Conservation (phyloP, 2,113 vertebrate genomes). For the Neolamprologus caudopunctatus region DNA sequence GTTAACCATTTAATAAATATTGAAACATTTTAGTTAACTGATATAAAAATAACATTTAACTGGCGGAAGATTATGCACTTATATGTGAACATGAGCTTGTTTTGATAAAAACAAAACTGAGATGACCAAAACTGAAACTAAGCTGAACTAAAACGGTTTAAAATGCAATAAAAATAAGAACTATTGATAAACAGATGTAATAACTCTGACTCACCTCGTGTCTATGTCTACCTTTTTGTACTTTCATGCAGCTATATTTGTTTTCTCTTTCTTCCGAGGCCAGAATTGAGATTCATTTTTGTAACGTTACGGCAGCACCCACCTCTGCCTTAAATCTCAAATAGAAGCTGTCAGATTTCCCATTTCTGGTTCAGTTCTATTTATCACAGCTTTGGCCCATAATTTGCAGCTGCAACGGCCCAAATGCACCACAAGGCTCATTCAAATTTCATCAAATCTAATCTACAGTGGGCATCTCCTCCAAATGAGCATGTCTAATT, state of each 20-base stretch:
- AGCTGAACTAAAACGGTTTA: neutral
- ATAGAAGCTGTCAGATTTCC: neutral
- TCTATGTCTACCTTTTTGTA: neutral
- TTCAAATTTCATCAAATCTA: neutral
- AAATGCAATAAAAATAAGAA: neutral
- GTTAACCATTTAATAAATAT: neutral
- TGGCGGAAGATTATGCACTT: fast-evolving
- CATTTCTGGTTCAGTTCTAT: neutral
- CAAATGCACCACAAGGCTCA: neutral
- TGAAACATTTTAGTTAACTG: neutral
- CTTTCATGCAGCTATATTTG: neutral
- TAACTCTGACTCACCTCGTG: neutral
- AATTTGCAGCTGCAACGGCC: neutral
- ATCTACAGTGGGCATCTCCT: neutral
- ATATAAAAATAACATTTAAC: neutral
- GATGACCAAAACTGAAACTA: neutral
- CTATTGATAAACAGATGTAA: neutral
- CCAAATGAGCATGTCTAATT: neutral
- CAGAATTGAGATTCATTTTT: neutral
- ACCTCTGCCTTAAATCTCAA: neutral
- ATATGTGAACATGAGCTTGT: neutral
- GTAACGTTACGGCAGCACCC: neutral
- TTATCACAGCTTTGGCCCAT: neutral
- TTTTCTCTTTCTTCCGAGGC: neutral
- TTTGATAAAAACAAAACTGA: neutral